Conservation (phyloP, 1,140 invertebrate genomes). For the Drosophila punjabiensis region DNA sequence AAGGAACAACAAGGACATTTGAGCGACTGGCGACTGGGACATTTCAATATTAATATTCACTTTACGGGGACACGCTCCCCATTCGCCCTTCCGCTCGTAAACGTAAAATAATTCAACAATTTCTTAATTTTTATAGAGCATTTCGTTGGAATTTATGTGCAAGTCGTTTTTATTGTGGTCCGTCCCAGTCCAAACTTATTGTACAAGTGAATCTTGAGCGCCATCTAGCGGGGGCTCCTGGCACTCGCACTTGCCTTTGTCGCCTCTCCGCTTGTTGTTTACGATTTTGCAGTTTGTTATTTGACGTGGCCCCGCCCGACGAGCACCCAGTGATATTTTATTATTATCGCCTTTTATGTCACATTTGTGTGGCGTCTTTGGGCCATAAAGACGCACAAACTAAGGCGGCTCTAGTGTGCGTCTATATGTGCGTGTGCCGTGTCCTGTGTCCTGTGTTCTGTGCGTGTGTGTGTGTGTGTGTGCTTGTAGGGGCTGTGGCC, state of each 20-base stretch:
- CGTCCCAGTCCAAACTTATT: slow-evolving; percentile 27
- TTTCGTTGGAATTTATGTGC: slow-evolving; percentile 66
- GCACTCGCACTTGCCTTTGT: not conserved
- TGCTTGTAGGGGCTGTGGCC: slow-evolving; percentile 39
- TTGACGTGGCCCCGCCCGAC: slow-evolving; percentile 31
- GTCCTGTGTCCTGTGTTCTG: not conserved
- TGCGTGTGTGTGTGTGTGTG: slow-evolving; percentile 12
- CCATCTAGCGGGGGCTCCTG: slow-evolving; percentile 56
- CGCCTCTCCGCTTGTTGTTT: slow-evolving; percentile 67
- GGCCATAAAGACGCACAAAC: slow-evolving; percentile 82
- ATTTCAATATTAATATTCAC: slow-evolving; percentile 70
- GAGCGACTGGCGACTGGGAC: slow-evolving; percentile 5
- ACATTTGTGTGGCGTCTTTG: slow-evolving; percentile 82
- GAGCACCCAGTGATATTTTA: slow-evolving; percentile 72
- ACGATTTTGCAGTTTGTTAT: slow-evolving; percentile 83
- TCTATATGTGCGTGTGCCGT: slow-evolving; percentile 7
- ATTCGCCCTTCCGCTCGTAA: slow-evolving; percentile 42
- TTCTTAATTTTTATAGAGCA: slow-evolving; percentile 80
- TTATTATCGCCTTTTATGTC: slow-evolving; percentile 83
- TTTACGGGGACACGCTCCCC: slow-evolving; percentile 13
- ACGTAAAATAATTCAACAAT: slow-evolving; percentile 81
- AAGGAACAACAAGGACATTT: slow-evolving; percentile 20
- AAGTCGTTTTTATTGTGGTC: slow-evolving; percentile 53
- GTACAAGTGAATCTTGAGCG: slow-evolving; percentile 74
- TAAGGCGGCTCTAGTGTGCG: slow-evolving; percentile 61